phyloP scores from a whole-genome alignment of 2,888 invertebrate genomes.

The Melanostoma mellinum region DNA sequence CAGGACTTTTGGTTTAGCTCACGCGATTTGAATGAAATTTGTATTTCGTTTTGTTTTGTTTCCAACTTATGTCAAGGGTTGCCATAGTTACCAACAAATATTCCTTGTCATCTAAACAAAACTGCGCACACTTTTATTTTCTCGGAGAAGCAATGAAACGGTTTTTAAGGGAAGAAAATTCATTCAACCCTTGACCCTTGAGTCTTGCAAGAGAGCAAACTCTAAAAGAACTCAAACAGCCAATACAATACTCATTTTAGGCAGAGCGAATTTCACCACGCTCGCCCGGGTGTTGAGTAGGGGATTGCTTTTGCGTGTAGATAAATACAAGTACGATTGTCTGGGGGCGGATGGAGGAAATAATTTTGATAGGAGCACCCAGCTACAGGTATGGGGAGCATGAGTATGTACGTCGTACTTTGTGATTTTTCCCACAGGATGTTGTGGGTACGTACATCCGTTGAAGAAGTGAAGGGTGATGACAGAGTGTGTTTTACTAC shows the following conservation, averaged over 20 bases:
- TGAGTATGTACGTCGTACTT: slow-evolving; percentile 23
- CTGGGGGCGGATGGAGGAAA: slow-evolving; percentile 1
- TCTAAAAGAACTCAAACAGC: too few relatives aligned
- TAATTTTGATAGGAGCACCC: slow-evolving; percentile 19
- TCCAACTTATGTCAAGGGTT: slow-evolving; percentile 62
- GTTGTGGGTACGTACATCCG: slow-evolving; percentile 47
- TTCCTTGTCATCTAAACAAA: slow-evolving; percentile 23
- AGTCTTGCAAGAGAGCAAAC: too few relatives aligned
- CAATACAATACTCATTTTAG: background rate
- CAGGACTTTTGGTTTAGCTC: slow-evolving; percentile 16
- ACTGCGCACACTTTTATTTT: slow-evolving; percentile 24
- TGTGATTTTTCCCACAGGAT: slow-evolving; percentile 54
- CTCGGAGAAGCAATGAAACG: background rate
- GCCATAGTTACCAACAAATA: slow-evolving; percentile 50
- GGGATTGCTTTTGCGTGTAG: slow-evolving; percentile 67
- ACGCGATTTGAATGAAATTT: slow-evolving; percentile 17
- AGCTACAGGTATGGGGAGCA: slow-evolving; percentile 61
- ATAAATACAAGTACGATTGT: slow-evolving; percentile 4
- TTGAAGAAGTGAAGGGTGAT: slow-evolving; percentile 46
- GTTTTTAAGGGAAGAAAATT: too few relatives aligned
- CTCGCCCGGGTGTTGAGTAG: slow-evolving; percentile 64
- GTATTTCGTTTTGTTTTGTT: slow-evolving; percentile 51
- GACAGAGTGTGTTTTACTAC: slow-evolving; percentile 34
- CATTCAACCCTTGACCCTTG: too few relatives aligned
- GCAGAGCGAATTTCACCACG: slow-evolving; percentile 46